Base-by-base conservation (phyloP, 1,140 invertebrate genomes). In the Anthonomus grandis region DNA sequence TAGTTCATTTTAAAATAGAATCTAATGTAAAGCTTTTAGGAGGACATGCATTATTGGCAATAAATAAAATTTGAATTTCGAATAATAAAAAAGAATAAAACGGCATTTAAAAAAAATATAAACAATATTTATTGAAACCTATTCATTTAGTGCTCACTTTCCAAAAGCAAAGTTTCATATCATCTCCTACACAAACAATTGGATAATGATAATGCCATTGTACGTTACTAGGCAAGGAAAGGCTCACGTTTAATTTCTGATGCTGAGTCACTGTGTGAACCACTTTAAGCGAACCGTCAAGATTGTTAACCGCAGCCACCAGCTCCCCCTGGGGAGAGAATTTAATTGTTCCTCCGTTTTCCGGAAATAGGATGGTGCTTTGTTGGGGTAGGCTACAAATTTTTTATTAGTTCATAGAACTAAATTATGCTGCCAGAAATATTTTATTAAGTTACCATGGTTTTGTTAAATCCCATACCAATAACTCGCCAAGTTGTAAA, bases 151-250 rank as follows among this genome's bases (percentile, higher is more conserved):
- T 73, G 60, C 75, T 76, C 36, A 85, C 69, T 70, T 79, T 82
- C 83, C 83, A 86, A 64, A 86, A 83, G 60, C 73, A 75, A 13
- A 86, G 57, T 65, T 81, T 82, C 53, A 75, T 74, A 63, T 85
- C 83, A 67, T 79, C 82, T 10, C 78, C 82, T 4, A 79, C 76
- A 60, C 79, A 83, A 38, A 86, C 69, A 49, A 84, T 79, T 0
- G 82, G 83, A 50, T 83, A 69, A 48, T 81, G 76, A 54, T 80
- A 78, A 67, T 85, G 84, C 81, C 83, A 86, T 1, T 75, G 76
- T 34, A 85, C 63, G 34, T 83, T 82, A 15, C 79, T 81, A 19
- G 76, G 77, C 10, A 84, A 67, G 56, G 76, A 75, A 1, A 84
- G 60, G 34, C 70, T 65, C 0, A 77, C 75, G 62, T 75, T 79